Base-by-base conservation (phyloP, 2,888 invertebrate species). In the Elaeidobius kamerunicus region DNA sequence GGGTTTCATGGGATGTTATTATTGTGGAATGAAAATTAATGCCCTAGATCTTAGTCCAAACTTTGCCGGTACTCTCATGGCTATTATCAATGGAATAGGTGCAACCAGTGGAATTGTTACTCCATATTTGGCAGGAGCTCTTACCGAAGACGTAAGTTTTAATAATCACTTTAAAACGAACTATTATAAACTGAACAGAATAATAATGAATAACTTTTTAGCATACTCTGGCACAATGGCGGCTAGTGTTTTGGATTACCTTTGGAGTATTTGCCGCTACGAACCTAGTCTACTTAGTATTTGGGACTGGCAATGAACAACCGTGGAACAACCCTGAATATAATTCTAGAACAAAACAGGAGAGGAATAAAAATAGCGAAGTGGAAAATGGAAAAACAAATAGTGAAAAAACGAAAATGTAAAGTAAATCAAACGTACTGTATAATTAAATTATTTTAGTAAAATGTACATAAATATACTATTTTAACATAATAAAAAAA, bases 201-300 rank as follows among this genome's bases (percentile, higher is more conserved):
- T n/a, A n/a, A n/a, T n/a, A n/a, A n/a, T n/a, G n/a, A n/a, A n/a
- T 27, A 7, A 9, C 9, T 59, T 76, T 76, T 12, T 71, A 83
- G 83, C 79, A 83, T 39, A 77, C 79, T 1, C 64, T 85, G 6
- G 69, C 71, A 16, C 82, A 89, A 74, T 91, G 91, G 91, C 77
- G 85, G 14, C 64, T 79, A 0, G 89, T 91, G 0, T 91, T 91
- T 69, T 89, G 89, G 86, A 83, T 91, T 28, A 83, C 88, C 32
- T 77, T 88, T 5, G 83, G 67, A 0, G 79, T 90, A 2, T 79
- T 90, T 54, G 70, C 81, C 1, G 56, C 80, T 1, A 85, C 89
- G 1, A 87, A 87, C 64, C 32, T 84, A 0, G 65, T 88, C 6
- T 91, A 86, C 69, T 63, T 85, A 2, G 42, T 85, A 3, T 86